phyloP scores from a whole-genome alignment of 2,888 invertebrate genomes.

The Octonoba sinensis region DNA sequence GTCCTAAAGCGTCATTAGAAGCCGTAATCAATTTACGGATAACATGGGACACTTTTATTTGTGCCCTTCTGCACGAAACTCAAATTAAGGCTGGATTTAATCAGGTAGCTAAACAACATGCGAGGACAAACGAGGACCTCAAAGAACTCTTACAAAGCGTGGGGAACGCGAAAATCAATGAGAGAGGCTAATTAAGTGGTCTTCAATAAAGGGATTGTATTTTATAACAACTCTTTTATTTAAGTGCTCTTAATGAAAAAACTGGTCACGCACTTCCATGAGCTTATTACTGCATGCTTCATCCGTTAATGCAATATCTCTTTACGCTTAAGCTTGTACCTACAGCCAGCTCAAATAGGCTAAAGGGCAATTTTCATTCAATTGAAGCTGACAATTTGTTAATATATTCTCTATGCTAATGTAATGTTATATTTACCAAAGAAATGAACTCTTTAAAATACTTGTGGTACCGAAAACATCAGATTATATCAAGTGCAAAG shows the following conservation, averaged over 20 bases:
- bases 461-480: too few species aligned
- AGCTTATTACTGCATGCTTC: neutral
- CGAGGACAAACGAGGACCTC: conserved; percentile 7
- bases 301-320: too few species aligned
- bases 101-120: conserved; percentile 39
- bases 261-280: neutral
- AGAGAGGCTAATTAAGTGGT: conserved; percentile 29
- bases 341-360: too few species aligned
- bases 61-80: conserved; percentile 20
- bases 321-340: too few species aligned
- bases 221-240: conserved; percentile 25
- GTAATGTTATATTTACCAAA: too few species aligned
- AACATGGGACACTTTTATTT: conserved; percentile 28
- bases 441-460: too few species aligned
- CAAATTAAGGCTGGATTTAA: conserved; percentile 38
- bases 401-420: too few species aligned
- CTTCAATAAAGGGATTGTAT: conserved; percentile 37
- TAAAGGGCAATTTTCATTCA: too few species aligned
- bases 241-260: conserved; percentile 5
- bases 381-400: too few species aligned
- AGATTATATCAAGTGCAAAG: too few species aligned
- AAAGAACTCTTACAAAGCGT: conserved; percentile 9
- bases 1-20: conserved; percentile 36
- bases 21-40: conserved; percentile 41
- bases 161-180: conserved; percentile 26